Base-by-base conservation (phyloP, 2,888 invertebrate species). In the Orgyia antiqua region DNA sequence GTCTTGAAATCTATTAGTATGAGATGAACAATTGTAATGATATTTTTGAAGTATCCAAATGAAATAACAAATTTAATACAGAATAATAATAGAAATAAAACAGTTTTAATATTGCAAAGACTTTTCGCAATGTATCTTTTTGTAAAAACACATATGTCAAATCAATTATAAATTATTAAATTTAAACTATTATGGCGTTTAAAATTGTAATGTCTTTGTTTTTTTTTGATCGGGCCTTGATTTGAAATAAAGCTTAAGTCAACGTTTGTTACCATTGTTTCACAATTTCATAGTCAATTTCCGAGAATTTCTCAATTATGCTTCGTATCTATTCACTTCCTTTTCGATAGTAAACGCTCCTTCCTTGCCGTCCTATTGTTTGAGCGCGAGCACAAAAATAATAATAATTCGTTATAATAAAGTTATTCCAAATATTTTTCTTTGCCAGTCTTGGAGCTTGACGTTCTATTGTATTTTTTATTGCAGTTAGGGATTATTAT, bases 251-350 rank as follows among this genome's bases (percentile, higher is more conserved):
- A 68, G 53, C 56, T 45, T 63, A 52, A 52, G 52, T 54, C 50
- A 47, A 48, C 47, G 51, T 41, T 44, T 45, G 45, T 33, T 27
- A 24, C 59, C 35, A 70, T 80, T 80, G 80, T 82, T 76, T 79
- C 72, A 76, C 27, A 46, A 38, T 49, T 57, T 54, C 52, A 56
- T 61, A 64, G 52, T 44, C 58, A 39, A 60, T 68, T 78, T 79
- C 79, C 44, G 40, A 59, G 79, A 80, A 58, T 44, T 36, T 54
- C 39, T 59, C 68, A 69, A 75, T 78, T 73, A 68, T 56, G 54
- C 53, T 31, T 63, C 58, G 64, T 79, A 80, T 80, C 79, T 80
- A 70, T 80, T 71, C 69, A 79, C 71, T 80, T 83, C 84, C 82
- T 76, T 59, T 71, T 58, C 52, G 80, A 82, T 82, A 76, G 58